A percentile compares a stretch with the other conserved stretches of the same genome.
phyloP scores from a whole-genome alignment of 2,113 vertebrate genomes.

The Nesogale talazaci region DNA sequence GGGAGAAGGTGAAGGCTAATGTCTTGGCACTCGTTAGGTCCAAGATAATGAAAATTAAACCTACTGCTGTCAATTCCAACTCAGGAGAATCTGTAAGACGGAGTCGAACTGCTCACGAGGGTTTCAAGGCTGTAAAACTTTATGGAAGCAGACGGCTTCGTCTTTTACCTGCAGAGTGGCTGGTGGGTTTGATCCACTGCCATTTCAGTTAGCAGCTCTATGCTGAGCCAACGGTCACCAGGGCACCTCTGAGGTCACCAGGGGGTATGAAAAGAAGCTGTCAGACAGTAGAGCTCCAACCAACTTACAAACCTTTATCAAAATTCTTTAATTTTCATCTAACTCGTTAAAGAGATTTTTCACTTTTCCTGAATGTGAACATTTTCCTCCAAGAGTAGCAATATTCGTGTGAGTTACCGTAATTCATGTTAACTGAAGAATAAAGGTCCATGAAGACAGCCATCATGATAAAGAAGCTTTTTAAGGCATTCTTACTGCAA shows the following conservation, averaged over 20 bases:
- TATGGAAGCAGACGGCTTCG: too few species aligned
- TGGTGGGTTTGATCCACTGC: too few species aligned
- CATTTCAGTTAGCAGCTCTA: too few species aligned
- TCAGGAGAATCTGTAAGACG: too few species aligned
- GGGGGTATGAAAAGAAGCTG: not conserved
- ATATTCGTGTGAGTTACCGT: not conserved
- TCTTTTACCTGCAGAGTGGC: too few species aligned
- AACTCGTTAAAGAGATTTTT: not conserved
- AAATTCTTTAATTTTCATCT: constrained; percentile 17
- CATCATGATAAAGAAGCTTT: not conserved
- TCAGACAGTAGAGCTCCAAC: not conserved
- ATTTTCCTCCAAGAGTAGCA: not conserved
- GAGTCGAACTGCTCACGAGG: too few species aligned
- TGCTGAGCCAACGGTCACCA: too few species aligned
- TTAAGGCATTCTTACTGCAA: constrained; percentile 1
- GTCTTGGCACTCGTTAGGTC: not conserved
- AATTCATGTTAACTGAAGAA: not conserved
- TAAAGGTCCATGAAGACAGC: not conserved
- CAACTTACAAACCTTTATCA: not conserved
- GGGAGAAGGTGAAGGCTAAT: not conserved
- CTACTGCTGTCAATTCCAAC: too few species aligned
- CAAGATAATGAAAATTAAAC: not conserved
- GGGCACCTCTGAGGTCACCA: not conserved
- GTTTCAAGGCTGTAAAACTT: too few species aligned
- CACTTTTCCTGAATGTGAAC: constrained; percentile 17